phyloP scores from a whole-genome alignment of 2,797 vertebrate species.

The Odontamblyopus lacepedii region DNA sequence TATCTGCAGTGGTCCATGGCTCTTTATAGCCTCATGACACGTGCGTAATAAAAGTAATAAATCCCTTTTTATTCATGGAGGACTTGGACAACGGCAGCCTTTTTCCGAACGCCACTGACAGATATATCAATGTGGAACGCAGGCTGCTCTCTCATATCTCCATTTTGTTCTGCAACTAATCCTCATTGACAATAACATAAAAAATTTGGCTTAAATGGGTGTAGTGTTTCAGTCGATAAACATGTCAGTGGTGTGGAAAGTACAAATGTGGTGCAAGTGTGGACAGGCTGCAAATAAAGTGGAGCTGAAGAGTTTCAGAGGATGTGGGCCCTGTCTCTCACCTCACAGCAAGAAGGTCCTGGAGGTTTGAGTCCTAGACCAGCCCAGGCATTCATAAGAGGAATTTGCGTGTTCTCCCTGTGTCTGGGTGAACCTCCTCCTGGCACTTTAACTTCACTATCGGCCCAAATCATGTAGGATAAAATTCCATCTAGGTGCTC shows the following conservation, averaged over 20 bases:
- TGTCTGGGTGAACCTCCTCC: too few species aligned
- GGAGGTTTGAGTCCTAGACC: too few species aligned
- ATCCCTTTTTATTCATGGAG: slow-evolving; percentile 40
- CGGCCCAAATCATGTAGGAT: too few species aligned
- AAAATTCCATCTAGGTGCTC: too few species aligned
- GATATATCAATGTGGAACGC: slow-evolving; percentile 20
- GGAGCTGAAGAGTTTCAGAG: neutral
- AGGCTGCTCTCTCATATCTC: slow-evolving; percentile 16
- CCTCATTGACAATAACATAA: slow-evolving; percentile 32
- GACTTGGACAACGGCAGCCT: slow-evolving; percentile 22
- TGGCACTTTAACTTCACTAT: too few species aligned
- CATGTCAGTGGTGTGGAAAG: slow-evolving; percentile 27
- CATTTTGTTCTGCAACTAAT: slow-evolving; percentile 27
- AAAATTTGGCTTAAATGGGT: slow-evolving; percentile 12
- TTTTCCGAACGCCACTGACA: slow-evolving; percentile 12
- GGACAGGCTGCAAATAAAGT: neutral
- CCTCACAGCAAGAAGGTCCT: too few species aligned
- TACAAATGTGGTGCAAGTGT: slow-evolving; percentile 23
- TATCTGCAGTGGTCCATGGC: slow-evolving; percentile 22
- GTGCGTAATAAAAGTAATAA: slow-evolving; percentile 49
- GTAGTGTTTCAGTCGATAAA: slow-evolving; percentile 40
- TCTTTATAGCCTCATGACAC: slow-evolving; percentile 56
- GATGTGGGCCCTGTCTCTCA: too few species aligned
- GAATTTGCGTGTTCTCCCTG: too few species aligned
- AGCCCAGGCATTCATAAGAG: too few species aligned